Percentiles rank a stretch among this genome's conserved stretches.
Conservation (phyloP, 35 echinoderm and acorn worm species). For the Eucidaris tribuloides region DNA sequence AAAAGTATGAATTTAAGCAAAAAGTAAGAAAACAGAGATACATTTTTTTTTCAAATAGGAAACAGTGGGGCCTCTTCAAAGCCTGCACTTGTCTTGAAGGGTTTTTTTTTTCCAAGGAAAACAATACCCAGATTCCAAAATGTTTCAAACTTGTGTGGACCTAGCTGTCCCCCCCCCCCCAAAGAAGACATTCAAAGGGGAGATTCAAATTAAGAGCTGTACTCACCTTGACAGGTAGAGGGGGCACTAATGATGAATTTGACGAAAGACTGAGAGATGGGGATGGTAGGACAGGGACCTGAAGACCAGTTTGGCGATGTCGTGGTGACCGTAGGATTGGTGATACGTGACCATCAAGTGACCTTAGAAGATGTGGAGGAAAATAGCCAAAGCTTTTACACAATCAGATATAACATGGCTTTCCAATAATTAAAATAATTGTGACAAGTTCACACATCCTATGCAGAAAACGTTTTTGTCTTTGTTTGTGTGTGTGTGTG, state of each 20-base stretch:
- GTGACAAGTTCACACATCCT: too few species aligned
- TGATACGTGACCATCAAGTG: neutral
- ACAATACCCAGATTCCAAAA: neutral
- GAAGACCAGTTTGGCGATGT: neutral
- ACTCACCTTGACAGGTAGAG: neutral
- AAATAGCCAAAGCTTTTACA: too few species aligned
- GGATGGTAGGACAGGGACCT: neutral
- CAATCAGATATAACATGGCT: too few species aligned
- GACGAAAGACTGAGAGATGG: neutral
- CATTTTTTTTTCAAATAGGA: neutral
- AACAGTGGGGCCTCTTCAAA: neutral
- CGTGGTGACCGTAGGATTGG: neutral
- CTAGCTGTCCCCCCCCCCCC: neutral
- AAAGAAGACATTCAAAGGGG: neutral
- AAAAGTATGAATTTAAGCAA: too few species aligned
- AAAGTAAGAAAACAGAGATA: too few species aligned
- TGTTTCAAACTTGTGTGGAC: neutral
- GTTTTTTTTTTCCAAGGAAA: neutral
- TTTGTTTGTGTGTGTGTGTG: too few species aligned
- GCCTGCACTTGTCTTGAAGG: neutral
- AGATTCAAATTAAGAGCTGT: neutral
- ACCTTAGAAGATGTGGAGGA: too few species aligned
- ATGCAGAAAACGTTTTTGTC: too few species aligned
- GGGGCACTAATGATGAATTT: neutral
- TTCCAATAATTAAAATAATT: too few species aligned